Conservation (phyloP, 2,888 invertebrate species). For the Brachylomia viminalis region DNA sequence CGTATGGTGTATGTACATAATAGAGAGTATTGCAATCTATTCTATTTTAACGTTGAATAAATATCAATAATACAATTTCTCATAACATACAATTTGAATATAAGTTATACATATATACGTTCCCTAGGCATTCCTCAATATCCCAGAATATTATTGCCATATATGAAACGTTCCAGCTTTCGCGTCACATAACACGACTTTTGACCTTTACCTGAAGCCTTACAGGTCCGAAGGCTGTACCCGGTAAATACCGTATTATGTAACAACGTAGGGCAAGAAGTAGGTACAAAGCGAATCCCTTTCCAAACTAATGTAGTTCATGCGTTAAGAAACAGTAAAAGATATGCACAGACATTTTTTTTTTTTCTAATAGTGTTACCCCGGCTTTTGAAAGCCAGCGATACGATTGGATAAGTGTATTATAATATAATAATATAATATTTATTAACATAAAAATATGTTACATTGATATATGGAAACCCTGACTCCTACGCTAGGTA, state of each 20-base stretch:
- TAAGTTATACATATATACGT: not conserved
- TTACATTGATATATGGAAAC: too few relatives aligned
- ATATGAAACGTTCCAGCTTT: not conserved
- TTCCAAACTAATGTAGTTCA: not conserved
- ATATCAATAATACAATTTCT: not conserved
- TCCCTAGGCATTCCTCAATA: not conserved
- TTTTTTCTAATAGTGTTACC: not conserved
- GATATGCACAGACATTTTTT: not conserved
- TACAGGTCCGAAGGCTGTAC: conserved; percentile 13
- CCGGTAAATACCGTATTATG: not conserved
- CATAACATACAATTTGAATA: not conserved
- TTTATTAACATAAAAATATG: too few relatives aligned
- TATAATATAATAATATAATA: too few relatives aligned
- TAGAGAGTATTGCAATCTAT: not conserved
- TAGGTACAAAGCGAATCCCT: not conserved
- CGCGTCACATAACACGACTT: not conserved
- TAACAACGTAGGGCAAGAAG: not conserved
- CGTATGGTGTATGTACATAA: too few relatives aligned
- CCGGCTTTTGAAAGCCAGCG: not conserved
- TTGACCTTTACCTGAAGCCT: conserved; percentile 45
- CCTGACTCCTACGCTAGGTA: too few relatives aligned
- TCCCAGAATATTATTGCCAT: not conserved
- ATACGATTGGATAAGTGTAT: not conserved
- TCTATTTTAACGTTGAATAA: not conserved
- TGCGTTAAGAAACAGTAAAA: not conserved